Conservation (phyloP, 2,888 invertebrate genomes). For the Nudaria mundana region DNA sequence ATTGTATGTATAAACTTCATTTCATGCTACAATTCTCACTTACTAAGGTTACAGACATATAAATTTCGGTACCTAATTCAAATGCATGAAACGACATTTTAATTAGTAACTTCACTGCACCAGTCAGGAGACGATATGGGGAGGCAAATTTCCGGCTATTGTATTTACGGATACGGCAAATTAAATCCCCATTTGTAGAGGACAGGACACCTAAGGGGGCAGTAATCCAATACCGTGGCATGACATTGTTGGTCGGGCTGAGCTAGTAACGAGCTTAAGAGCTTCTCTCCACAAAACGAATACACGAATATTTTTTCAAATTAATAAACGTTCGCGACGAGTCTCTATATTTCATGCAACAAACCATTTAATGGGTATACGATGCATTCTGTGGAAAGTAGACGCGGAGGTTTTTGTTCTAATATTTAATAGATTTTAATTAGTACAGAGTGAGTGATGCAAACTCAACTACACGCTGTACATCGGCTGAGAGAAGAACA, state of each 20-base stretch:
- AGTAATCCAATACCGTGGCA: constrained; percentile 64
- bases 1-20: too few species aligned
- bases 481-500: too few species aligned
- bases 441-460: too few species aligned
- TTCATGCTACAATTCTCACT: too few species aligned
- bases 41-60: constrained; percentile 8
- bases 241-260: constrained; percentile 60
- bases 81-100: too few species aligned
- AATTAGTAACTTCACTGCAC: constrained; percentile 32
- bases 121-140: constrained; percentile 43
- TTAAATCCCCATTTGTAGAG: constrained; percentile 70
- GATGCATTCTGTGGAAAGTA: neutral
- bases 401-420: constrained; percentile 8
- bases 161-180: constrained; percentile 70
- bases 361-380: constrained; percentile 15
- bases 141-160: constrained; percentile 57
- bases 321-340: constrained; percentile 61
- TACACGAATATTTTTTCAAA: constrained; percentile 62
- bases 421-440: constrained; percentile 16
- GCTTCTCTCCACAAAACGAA: constrained; percentile 46
- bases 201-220: constrained; percentile 51
- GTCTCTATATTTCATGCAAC: constrained; percentile 24
- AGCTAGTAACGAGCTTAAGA: constrained; percentile 62
- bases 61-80: too few species aligned
- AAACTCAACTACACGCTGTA: too few species aligned